Conservation (phyloP, 2,888 invertebrate genomes). For the Drymonia ruficornis region DNA sequence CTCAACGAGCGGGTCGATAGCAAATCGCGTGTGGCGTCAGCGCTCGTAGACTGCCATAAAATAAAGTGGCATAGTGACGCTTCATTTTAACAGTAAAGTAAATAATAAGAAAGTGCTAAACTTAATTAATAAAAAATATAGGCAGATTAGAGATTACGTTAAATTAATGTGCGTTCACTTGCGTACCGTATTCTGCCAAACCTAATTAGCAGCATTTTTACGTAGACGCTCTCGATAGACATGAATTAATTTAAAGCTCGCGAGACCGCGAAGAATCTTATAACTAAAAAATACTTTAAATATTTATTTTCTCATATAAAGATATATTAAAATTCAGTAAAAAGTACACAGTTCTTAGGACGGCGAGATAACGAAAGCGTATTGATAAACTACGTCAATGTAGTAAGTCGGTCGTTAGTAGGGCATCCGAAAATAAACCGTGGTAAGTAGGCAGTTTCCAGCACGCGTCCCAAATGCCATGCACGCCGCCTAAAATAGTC, state of each 20-base stretch:
- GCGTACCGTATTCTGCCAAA: constrained; percentile 48
- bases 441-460: constrained; percentile 74
- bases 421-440: constrained; percentile 75
- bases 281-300: background rate
- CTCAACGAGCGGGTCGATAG: constrained; percentile 52
- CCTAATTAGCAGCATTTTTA: constrained; percentile 65
- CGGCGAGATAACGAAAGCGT: background rate
- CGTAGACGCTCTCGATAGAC: constrained; percentile 48
- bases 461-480: constrained; percentile 77
- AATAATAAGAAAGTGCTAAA: too few species aligned
- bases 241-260: constrained; percentile 59
- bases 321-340: background rate
- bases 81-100: too few species aligned
- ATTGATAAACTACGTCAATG: constrained; percentile 41
- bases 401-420: constrained; percentile 63
- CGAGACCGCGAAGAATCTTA: constrained; percentile 54
- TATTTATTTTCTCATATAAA: background rate
- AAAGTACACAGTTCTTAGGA: background rate
- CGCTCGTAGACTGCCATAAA: background rate
- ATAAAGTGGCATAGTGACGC: too few species aligned
- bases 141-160: constrained; percentile 42
- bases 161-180: constrained; percentile 36
- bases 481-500: constrained; percentile 76
- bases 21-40: constrained; percentile 19
- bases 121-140: too few species aligned